These are phyloP conservation scores for Trissoscelio sp. DNA, from an alignment of 2,888 invertebrate genomes.

Conservation along the genomic window DNA sequence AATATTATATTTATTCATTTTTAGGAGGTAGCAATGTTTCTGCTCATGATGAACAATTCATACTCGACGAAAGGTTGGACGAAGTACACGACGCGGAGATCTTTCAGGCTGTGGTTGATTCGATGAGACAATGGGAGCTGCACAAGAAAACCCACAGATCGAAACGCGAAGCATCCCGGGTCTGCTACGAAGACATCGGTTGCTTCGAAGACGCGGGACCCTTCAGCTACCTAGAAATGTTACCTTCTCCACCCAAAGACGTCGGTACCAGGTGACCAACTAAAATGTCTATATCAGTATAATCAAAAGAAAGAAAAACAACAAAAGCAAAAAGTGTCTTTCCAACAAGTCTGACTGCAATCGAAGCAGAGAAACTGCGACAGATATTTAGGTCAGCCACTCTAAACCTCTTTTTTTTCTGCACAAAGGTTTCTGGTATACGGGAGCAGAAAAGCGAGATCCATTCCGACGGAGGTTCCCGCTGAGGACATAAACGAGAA, in stretches of 20 bases:
- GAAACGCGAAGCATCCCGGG: constrained; percentile 91
- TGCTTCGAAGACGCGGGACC: constrained; percentile 97
- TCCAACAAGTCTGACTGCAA: no score
- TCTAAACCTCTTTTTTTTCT: constrained; percentile 29
- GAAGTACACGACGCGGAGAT: constrained; percentile 89
- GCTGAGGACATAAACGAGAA: constrained; percentile 81
- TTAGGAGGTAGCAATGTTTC: constrained; percentile 75
- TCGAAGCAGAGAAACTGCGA: constrained; percentile 33
- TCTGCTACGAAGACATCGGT: constrained; percentile 95
- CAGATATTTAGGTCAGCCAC: constrained; percentile 34
- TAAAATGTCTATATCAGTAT: no score
- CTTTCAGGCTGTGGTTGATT: constrained; percentile 89
- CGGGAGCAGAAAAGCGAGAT: constrained; percentile 81
- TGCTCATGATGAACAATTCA: constrained; percentile 84
- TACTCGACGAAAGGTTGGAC: constrained; percentile 88
- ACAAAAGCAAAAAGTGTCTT: no score
- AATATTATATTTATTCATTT: constrained; percentile 23
- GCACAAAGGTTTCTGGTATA: constrained; percentile 80
- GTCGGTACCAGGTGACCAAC: constrained; percentile 93
- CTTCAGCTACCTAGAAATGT: constrained; percentile 94
- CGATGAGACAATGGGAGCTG: constrained; percentile 89
- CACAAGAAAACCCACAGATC: constrained; percentile 86
- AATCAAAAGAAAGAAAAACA: no score
- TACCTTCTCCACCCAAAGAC: constrained; percentile 93
- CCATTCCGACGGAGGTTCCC: constrained; percentile 81